Conservation (phyloP, 2,113 vertebrate genomes). For the Arvicanthis niloticus region DNA sequence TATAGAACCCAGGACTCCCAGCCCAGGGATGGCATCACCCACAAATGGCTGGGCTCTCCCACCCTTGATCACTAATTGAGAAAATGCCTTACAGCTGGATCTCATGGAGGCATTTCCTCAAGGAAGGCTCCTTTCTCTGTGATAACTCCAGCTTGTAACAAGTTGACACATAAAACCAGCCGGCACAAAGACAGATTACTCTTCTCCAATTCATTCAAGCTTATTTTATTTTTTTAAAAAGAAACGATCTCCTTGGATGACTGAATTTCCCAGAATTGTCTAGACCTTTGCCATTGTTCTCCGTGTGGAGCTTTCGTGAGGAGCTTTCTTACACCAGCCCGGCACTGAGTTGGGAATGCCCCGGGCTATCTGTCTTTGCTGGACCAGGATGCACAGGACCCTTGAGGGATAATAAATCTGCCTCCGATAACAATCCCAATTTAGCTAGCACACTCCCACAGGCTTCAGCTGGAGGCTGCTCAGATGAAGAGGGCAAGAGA, state of each 20-base stretch:
- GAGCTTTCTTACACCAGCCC: constrained; percentile 70
- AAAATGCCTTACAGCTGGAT: too few species aligned
- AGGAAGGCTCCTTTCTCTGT: too few species aligned
- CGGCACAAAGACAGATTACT: constrained; percentile 66
- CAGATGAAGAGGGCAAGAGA: not conserved
- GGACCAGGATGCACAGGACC: not conserved
- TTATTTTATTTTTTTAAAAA: constrained; percentile 80
- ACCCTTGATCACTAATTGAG: too few species aligned
- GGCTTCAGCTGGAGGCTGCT: not conserved
- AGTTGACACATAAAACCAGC: too few species aligned
- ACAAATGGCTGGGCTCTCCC: too few species aligned
- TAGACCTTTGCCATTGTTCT: constrained; percentile 59
- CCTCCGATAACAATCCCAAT: not conserved
- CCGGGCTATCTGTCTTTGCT: not conserved
- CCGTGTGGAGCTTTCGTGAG: constrained; percentile 72
- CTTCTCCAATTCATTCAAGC: constrained; percentile 74
- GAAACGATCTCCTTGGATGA: constrained; percentile 79
- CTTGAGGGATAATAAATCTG: not conserved
- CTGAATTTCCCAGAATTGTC: constrained; percentile 85
- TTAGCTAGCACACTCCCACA: not conserved
- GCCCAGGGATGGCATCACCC: too few species aligned
- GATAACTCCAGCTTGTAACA: too few species aligned
- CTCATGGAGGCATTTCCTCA: too few species aligned
- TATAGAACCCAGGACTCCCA: too few species aligned
- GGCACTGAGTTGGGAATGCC: constrained; percentile 40